Evolutionary conservation across 2,888 invertebrate species (phyloP).

Genomic region (Megastigmus dorsalis): DNA sequence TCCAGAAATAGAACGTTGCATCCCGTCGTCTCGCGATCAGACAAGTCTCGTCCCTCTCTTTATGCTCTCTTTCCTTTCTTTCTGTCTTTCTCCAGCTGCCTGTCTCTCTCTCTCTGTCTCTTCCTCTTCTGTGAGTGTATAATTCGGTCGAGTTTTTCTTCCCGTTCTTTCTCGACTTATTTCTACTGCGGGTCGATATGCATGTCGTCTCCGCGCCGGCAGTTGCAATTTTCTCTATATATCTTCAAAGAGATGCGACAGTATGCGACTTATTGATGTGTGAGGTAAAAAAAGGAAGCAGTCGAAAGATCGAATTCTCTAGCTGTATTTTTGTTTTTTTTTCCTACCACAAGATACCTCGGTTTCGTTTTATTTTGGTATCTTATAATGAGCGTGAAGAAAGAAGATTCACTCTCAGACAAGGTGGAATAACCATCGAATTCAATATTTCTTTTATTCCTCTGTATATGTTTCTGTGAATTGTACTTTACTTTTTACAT

Average conservation of each 20-base stretch:
- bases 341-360: no score
- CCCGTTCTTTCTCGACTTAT: conserved; percentile 3
- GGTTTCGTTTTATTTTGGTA: no score
- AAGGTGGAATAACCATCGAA: no score
- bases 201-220: not conserved
- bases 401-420: no score
- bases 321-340: not conserved
- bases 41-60: not conserved
- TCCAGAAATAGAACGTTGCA: conserved; percentile 49
- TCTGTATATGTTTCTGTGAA: no score
- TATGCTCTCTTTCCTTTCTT: no score
- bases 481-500: no score
- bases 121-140: conserved; percentile 4
- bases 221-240: conserved; percentile 4
- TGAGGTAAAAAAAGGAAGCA: no score
- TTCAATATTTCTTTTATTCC: no score
- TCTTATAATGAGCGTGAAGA: no score
- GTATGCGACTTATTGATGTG: no score
- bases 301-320: not conserved
- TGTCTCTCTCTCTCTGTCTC: not conserved
- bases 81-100: not conserved
- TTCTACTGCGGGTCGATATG: conserved; percentile 18
- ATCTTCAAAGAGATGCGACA: conserved; percentile 27
- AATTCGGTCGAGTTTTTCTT: conserved; percentile 36
- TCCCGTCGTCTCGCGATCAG: conserved; percentile 11